Evolutionary conservation across 2,113 vertebrate genomes (phyloP).

Genomic region (Glareola pratincola): DNA sequence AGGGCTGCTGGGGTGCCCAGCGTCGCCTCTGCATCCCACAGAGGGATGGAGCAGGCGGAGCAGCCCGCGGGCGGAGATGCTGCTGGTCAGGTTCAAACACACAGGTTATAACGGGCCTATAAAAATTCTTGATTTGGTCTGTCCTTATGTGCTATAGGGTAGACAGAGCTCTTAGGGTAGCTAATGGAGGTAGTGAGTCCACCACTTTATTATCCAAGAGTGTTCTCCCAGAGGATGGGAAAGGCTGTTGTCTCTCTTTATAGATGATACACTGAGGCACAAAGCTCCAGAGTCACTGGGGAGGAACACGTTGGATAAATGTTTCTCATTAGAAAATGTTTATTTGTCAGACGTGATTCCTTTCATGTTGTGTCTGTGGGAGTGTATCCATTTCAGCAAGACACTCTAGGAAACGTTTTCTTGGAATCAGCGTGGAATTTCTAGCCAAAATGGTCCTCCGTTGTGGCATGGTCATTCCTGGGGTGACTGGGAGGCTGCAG

Average conservation of each 20-base stretch:
- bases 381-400: slow-evolving; percentile 7
- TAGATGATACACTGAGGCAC: not conserved
- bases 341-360: slow-evolving; percentile 36
- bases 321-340: slow-evolving; percentile 50
- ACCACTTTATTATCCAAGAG: not conserved
- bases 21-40: not conserved
- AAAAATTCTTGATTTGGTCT: not conserved
- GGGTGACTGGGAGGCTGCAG: not conserved
- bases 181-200: not conserved
- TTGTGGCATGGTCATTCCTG: not conserved
- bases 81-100: not conserved
- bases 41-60: not conserved
- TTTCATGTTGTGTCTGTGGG: slow-evolving; percentile 9
- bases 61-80: not conserved
- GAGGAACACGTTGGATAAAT: not conserved
- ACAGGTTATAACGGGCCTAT: not conserved
- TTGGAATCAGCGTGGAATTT: not conserved
- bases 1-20: not conserved
- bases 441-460: not conserved
- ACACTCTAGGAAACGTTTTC: slow-evolving; percentile 33
- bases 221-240: not conserved
- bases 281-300: not conserved
- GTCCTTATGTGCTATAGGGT: not conserved
- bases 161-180: not conserved
- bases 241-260: not conserved